Evolutionary conservation across 2,888 invertebrate species (phyloP).

Genomic region (Marronus borbonicus): DNA sequence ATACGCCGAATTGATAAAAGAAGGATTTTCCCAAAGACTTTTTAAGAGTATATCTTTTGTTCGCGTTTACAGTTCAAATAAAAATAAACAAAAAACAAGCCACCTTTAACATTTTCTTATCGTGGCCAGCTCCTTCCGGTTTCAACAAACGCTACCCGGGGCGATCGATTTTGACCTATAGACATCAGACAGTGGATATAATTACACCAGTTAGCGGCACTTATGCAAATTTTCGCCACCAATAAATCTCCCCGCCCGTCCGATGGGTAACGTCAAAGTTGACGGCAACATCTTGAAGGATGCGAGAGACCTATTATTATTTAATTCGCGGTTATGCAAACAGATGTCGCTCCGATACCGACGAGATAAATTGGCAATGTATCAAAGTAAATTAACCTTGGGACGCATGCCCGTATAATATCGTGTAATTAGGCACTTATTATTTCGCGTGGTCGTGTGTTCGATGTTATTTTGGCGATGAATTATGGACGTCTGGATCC

Average conservation of each 20-base stretch:
- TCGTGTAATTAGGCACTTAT: too few relatives aligned
- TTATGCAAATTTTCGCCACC: constrained; percentile 5
- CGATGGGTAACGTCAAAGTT: not conserved
- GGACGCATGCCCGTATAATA: too few relatives aligned
- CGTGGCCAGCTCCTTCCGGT: too few relatives aligned
- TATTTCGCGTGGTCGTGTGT: too few relatives aligned
- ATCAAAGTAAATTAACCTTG: not conserved
- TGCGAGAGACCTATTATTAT: not conserved
- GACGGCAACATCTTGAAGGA: not conserved
- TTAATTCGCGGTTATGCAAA: constrained; percentile 15
- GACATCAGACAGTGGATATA: not conserved
- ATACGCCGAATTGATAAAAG: too few relatives aligned
- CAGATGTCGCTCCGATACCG: not conserved
- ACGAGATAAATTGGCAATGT: not conserved
- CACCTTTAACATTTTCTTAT: too few relatives aligned
- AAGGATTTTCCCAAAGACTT: too few relatives aligned
- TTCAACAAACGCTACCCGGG: not conserved
- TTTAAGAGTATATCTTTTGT: too few relatives aligned
- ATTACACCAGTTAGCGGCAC: constrained; percentile 1
- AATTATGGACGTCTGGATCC: too few relatives aligned
- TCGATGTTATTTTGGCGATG: too few relatives aligned
- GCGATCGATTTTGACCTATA: not conserved
- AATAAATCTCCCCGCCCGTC: constrained; percentile 10
- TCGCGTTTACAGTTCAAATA: too few relatives aligned
- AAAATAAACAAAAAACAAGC: too few relatives aligned